Evolutionary conservation across 2,888 invertebrate genomes (phyloP), one percentile per base, ranked within the genome.

Genomic region (Macrophya annulata): DNA sequence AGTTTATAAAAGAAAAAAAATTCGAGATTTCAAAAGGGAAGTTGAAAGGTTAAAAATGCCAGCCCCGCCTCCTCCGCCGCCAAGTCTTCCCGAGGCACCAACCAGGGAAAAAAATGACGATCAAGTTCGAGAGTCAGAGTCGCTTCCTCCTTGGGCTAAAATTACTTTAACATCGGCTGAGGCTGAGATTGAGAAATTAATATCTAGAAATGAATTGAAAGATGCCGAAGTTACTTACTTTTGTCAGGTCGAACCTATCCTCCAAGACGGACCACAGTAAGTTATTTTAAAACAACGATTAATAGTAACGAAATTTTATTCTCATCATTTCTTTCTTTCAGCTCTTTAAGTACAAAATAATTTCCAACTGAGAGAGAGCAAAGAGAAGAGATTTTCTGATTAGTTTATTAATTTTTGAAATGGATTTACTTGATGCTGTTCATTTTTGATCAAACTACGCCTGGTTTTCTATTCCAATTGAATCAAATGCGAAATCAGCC

Each of bases 211-310:
- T 85, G 92, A 93, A 86, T 86, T 93, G 17, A 93, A 93, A 86
- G 93, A 93, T 84, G 93, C 93, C 0, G 93, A 93, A 88, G 91
- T 93, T 12, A 92, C 92, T 15, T 93, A 92, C 71, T 93, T 93
- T 87, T 92, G 92, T 88, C 92, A 92, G 86, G 92, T 93, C 2
- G 91, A 93, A 87, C 92, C 93, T n/a, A 93, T 93, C 72, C 89
- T 93, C 12, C 93, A 93, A 88, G 93, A 93, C 86, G 93, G 93
- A 40, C 93, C 93, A 48, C 93, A 93, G 93, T 93, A 86, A 91
- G 91, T 3, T 48, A 10, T 3, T 45, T 45, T 10, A 45, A 48
- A 48, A 12, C 10, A 12, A 10, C 40, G 48, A 8, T 15, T 71
- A 10, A 15, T 21, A 31, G 31, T 31, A 31, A 31, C 31, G 3